Evolutionary conservation across 2,113 vertebrate genomes (phyloP).

Genomic region (Hippolais icterina): DNA sequence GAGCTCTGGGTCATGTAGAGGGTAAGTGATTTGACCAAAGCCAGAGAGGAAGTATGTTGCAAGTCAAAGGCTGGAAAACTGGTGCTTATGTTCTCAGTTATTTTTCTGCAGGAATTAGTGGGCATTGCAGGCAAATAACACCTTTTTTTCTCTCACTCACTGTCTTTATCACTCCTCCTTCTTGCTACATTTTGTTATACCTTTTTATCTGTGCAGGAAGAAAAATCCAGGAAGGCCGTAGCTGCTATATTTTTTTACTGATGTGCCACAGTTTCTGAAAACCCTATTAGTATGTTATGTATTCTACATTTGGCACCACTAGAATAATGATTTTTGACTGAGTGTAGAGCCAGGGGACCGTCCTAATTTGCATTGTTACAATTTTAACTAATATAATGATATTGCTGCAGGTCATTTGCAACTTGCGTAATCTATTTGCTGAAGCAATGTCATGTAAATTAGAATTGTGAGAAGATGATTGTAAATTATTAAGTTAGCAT

Average conservation of each 20-base stretch:
- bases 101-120: neutral
- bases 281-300: neutral
- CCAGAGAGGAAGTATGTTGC: neutral
- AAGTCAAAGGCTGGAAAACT: neutral
- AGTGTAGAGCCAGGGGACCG: neutral
- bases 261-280: neutral
- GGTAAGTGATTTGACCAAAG: neutral
- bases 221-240: neutral
- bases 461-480: neutral
- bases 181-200: neutral
- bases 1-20: neutral
- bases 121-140: neutral
- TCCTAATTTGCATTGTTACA: conserved; percentile 60
- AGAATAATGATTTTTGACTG: conserved; percentile 38
- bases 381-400: conserved; percentile 37
- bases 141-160: neutral
- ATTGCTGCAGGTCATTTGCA: conserved; percentile 29
- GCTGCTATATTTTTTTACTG: neutral
- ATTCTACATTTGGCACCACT: neutral
- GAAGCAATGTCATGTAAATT: conserved; percentile 18
- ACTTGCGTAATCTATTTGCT: neutral
- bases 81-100: neutral
- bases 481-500: conserved; percentile 36
- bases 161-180: neutral
- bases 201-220: neutral